These are phyloP conservation scores for Poecilia wingei DNA, from an alignment of 2,797 vertebrate genomes.

Conservation along the genomic window DNA sequence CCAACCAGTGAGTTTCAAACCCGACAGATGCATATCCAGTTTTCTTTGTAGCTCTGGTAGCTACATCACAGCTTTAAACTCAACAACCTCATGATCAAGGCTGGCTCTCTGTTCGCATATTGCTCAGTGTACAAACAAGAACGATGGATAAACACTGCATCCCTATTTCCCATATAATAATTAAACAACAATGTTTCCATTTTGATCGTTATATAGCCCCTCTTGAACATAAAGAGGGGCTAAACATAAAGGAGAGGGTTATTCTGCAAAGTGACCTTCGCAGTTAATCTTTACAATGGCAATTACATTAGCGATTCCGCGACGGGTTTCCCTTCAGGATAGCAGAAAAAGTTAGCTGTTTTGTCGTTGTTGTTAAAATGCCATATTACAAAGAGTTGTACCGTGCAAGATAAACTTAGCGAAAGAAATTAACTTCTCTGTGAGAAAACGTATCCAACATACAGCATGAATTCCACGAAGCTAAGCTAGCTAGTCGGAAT, in stretches of 20 bases:
- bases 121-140: neutral
- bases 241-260: neutral
- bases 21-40: neutral
- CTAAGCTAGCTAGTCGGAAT: constrained; percentile 5
- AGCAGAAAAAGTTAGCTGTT: neutral
- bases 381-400: neutral
- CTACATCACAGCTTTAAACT: neutral
- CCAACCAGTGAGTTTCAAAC: too few relatives aligned
- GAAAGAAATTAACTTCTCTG: neutral
- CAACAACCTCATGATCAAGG: neutral
- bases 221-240: neutral
- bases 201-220: neutral
- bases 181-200: neutral
- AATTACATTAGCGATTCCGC: neutral
- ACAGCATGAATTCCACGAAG: neutral
- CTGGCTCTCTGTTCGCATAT: neutral
- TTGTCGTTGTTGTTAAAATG: neutral
- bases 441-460: neutral
- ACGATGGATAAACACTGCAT: neutral
- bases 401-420: neutral
- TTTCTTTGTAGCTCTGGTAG: neutral
- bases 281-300: neutral
- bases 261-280: neutral
- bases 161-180: neutral
- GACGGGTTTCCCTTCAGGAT: neutral